phyloP scores from a whole-genome alignment of 2,888 invertebrate genomes.

The Pantelozetes paolii region DNA sequence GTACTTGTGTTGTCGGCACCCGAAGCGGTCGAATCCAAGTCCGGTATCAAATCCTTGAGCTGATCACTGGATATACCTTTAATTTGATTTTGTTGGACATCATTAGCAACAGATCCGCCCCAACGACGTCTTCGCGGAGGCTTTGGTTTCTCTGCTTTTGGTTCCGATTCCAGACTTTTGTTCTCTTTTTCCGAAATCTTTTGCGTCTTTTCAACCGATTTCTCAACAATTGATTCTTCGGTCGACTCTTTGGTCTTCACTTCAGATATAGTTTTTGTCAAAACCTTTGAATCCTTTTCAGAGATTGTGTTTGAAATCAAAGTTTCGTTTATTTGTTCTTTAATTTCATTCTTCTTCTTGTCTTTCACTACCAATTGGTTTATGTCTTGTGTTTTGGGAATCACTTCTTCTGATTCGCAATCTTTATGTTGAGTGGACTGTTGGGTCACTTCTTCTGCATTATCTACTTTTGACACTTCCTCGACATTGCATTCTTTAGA shows the following conservation, averaged over 20 bases:
- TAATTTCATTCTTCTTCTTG: not conserved
- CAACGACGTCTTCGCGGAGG: slow-evolving; percentile 40
- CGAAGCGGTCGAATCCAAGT: slow-evolving; percentile 12
- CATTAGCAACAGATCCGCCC: slow-evolving; percentile 37
- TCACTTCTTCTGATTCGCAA: not conserved
- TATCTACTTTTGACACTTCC: not conserved
- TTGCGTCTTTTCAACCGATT: slow-evolving; percentile 12
- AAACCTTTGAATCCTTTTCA: slow-evolving; percentile 34
- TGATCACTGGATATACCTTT: slow-evolving; percentile 43
- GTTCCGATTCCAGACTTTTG: slow-evolving; percentile 52
- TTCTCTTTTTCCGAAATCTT: slow-evolving; percentile 7
- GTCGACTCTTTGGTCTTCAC: slow-evolving; percentile 35
- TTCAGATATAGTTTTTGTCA: slow-evolving; percentile 15
- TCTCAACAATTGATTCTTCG: slow-evolving; percentile 17
- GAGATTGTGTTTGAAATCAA: not conserved
- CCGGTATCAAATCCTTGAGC: slow-evolving; percentile 40
- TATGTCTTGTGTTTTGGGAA: not conserved
- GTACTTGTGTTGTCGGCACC: not conserved
- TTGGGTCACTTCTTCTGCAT: not conserved
- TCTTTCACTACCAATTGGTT: not conserved
- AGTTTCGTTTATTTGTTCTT: slow-evolving; percentile 4
- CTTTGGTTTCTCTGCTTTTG: slow-evolving; percentile 56
- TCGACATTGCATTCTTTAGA: not conserved
- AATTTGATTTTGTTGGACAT: not conserved
- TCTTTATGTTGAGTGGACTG: not conserved